A percentile compares a stretch with the other conserved stretches of the same genome.
Conservation (phyloP, 2,888 invertebrate genomes). For the Choristoneura rosaceana region DNA sequence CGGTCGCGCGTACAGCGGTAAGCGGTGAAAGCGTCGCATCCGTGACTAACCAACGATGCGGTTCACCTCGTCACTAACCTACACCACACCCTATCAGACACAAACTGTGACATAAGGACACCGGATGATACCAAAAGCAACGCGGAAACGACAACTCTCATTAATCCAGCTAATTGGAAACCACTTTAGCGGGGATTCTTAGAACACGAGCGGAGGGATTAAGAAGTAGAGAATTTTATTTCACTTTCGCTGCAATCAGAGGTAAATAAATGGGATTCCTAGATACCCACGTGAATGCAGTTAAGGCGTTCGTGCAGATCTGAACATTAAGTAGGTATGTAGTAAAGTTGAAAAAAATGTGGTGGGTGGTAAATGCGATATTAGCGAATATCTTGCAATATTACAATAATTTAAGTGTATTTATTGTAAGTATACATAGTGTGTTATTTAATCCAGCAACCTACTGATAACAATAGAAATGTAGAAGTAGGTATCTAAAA, state of each 20-base stretch:
- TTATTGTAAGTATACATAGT: not conserved
- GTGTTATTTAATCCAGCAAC: no score
- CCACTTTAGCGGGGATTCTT: conserved; percentile 14
- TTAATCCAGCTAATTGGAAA: conserved; percentile 49
- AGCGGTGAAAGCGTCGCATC: conserved; percentile 37
- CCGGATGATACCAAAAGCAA: conserved; percentile 51
- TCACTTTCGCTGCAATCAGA: conserved; percentile 24
- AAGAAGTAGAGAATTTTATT: conserved; percentile 14
- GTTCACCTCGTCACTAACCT: conserved; percentile 28
- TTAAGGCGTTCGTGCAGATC: not conserved
- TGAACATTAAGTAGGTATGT: no score
- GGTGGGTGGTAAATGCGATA: no score
- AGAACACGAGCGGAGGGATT: conserved; percentile 3
- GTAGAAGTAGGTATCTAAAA: no score
- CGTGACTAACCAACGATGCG: conserved; percentile 26
- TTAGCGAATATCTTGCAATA: no score
- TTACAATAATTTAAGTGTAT: no score
- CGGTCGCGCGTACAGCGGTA: conserved; percentile 10
- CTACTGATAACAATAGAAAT: not conserved
- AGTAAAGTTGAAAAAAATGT: no score
- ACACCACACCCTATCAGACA: conserved; percentile 12
- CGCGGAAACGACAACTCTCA: conserved; percentile 50
- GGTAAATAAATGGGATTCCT: conserved; percentile 7
- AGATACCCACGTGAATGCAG: not conserved
- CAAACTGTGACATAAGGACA: conserved; percentile 38